A percentile compares a stretch with the other conserved stretches of the same genome.
Evolutionary conservation across 2,797 vertebrate genomes (phyloP).

Genomic region (Hydrolagus colliei): DNA sequence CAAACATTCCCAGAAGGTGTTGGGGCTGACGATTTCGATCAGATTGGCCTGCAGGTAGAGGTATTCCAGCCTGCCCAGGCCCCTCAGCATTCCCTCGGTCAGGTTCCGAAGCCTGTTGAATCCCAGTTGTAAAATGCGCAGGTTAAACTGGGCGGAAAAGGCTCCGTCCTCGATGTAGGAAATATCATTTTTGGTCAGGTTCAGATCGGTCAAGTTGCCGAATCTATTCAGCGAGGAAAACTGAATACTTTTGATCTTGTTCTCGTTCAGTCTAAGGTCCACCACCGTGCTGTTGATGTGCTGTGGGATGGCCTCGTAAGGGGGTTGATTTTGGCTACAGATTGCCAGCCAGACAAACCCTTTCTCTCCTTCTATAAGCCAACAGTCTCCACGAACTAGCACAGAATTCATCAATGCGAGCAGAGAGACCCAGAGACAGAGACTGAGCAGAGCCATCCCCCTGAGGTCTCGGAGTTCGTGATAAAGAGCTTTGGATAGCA

Average conservation of each 20-base stretch:
- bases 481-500: not conserved
- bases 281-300: constrained; percentile 98
- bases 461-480: constrained; percentile 40
- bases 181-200: constrained; percentile 98
- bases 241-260: constrained; percentile 95
- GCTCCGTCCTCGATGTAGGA: constrained; percentile 94
- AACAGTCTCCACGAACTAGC: constrained; percentile 81
- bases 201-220: constrained; percentile 98
- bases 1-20: constrained; percentile 98
- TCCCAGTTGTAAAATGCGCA: constrained; percentile 95
- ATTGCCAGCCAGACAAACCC: constrained; percentile 99
- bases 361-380: constrained; percentile 98
- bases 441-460: constrained; percentile 71
- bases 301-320: constrained; percentile 95
- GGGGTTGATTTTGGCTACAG: constrained; percentile 98
- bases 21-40: constrained; percentile 93
- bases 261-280: constrained; percentile 95
- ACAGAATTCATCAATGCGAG: constrained; percentile 70
- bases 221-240: constrained; percentile 95
- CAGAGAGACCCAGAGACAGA: constrained; percentile 77
- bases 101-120: constrained; percentile 94
- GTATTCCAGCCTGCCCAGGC: constrained; percentile 94
- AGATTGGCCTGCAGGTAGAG: constrained; percentile 99
- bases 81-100: constrained; percentile 90
- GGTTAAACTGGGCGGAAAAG: constrained; percentile 94